These are phyloP conservation scores for Zhuqinia jingwanae DNA, from an alignment of 2,888 invertebrate genomes.

Conservation along the genomic window DNA sequence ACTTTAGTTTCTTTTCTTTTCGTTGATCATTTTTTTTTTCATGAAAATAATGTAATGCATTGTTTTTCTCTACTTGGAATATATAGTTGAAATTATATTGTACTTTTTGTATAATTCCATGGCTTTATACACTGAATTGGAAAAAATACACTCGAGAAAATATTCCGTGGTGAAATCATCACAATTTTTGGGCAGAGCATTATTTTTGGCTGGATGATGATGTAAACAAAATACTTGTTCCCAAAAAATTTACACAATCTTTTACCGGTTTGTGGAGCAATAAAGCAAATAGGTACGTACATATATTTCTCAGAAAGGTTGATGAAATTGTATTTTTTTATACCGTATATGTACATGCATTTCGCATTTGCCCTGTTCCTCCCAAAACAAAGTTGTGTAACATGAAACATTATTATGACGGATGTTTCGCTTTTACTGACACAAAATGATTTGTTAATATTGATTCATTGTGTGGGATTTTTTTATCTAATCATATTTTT, in stretches of 20 bases:
- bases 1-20: slow-evolving; percentile 13
- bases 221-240: too few relatives aligned
- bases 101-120: neutral
- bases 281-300: too few relatives aligned
- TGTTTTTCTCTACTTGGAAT: neutral
- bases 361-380: neutral
- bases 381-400: neutral
- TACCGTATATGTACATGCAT: neutral
- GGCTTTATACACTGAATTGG: neutral
- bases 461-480: slow-evolving; percentile 4
- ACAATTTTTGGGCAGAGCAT: too few relatives aligned
- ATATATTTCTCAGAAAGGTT: slow-evolving; percentile 7
- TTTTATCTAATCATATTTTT: slow-evolving; percentile 13
- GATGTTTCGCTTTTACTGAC: slow-evolving; percentile 9
- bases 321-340: neutral
- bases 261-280: too few relatives aligned
- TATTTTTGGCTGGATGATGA: too few relatives aligned
- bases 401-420: neutral
- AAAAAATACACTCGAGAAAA: too few relatives aligned
- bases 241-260: too few relatives aligned
- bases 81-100: too few relatives aligned
- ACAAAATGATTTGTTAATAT: slow-evolving; percentile 38
- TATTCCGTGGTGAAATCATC: too few relatives aligned
- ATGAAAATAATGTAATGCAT: neutral
- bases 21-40: slow-evolving; percentile 17